A percentile compares a stretch with the other conserved stretches of the same genome.
phyloP scores from a whole-genome alignment of 64 coral and sea anemone species.

The Stichodactyla mertensii region DNA sequence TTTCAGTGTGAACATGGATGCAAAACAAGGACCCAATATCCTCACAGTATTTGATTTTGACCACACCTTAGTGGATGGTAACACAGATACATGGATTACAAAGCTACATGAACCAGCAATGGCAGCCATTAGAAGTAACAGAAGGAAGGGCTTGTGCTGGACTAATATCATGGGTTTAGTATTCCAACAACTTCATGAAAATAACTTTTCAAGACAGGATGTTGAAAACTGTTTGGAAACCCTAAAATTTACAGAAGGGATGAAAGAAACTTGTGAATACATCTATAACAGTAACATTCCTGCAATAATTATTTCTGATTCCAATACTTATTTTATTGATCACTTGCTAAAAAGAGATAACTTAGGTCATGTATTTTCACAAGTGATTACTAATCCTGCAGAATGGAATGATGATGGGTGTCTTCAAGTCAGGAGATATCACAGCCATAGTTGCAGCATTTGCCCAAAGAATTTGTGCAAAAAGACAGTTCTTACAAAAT shows the following conservation, averaged over 20 bases:
- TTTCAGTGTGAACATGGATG: neutral
- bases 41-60: conserved; percentile 93
- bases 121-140: conserved; percentile 47
- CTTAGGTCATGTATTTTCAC: conserved; percentile 43
- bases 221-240: conserved; percentile 82
- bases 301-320: conserved; percentile 87
- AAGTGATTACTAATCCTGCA: conserved; percentile 85
- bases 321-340: conserved; percentile 92
- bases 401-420: conserved; percentile 44
- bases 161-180: conserved; percentile 81
- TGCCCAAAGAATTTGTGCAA: conserved; percentile 92
- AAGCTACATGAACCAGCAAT: conserved; percentile 50
- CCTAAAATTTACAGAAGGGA: conserved; percentile 80
- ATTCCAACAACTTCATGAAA: conserved; percentile 54
- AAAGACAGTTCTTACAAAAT: conserved; percentile 45
- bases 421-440: conserved; percentile 53
- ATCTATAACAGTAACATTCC: conserved; percentile 39
- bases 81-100: conserved; percentile 95
- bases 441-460: conserved; percentile 51
- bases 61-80: conserved; percentile 82
- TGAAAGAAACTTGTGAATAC: conserved; percentile 82
- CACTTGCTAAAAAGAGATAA: conserved; percentile 65
- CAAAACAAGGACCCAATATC: neutral
- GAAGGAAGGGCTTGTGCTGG: conserved; percentile 68
- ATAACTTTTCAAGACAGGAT: conserved; percentile 56